Conservation (phyloP, 2,797 vertebrate species). For the Chelonia mydas region DNA sequence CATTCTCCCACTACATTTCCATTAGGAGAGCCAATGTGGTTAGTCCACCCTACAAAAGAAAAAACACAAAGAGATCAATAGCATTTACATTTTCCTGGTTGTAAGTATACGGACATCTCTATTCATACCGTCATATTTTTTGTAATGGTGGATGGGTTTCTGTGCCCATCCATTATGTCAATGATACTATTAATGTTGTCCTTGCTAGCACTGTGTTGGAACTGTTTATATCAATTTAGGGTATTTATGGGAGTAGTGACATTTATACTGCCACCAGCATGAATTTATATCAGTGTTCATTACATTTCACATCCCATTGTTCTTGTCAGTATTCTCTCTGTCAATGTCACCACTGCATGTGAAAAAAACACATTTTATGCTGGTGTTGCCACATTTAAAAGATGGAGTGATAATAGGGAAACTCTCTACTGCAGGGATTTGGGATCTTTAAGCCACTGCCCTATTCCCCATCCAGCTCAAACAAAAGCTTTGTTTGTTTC, state of each 20-base stretch:
- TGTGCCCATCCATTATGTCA: neutral
- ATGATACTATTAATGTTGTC: neutral
- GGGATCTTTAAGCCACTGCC: neutral
- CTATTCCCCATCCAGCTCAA: neutral
- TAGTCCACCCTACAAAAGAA: constrained; percentile 3
- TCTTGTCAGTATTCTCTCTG: constrained; percentile 29
- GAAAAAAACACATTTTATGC: neutral
- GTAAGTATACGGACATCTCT: constrained; percentile 8
- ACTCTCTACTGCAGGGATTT: neutral
- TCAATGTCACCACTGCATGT: neutral
- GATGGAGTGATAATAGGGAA: neutral
- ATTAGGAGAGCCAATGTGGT: neutral
- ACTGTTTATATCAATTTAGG: constrained; percentile 5
- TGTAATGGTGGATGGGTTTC: neutral
- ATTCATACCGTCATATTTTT: neutral
- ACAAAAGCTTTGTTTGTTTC: neutral
- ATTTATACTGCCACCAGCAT: neutral
- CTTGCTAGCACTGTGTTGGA: neutral
- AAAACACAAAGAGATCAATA: constrained; percentile 37
- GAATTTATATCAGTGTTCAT: neutral
- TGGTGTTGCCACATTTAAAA: neutral
- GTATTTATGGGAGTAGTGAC: neutral
- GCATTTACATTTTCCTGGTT: constrained; percentile 44
- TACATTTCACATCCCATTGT: constrained; percentile 6
- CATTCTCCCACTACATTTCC: neutral